These are phyloP conservation scores for Porites lobata DNA, from an alignment of 92 coral and sea anemone species.

Conservation along the genomic window DNA sequence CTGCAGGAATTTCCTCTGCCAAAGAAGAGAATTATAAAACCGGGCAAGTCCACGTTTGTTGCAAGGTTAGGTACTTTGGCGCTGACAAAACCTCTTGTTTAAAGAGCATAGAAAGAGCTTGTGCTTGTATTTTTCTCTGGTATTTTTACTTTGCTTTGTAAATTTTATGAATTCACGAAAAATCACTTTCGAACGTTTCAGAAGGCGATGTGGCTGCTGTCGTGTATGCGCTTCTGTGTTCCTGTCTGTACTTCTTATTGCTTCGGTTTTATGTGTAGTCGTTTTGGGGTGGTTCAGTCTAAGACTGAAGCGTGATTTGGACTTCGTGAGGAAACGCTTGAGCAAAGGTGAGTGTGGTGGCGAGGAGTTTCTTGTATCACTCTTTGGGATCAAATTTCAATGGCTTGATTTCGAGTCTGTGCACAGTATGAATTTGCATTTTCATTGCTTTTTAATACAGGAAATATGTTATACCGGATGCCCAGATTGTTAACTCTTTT, in stretches of 20 bases:
- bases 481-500: background rate
- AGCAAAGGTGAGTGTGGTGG: conserved; percentile 78
- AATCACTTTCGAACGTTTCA: conserved; percentile 66
- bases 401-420: background rate
- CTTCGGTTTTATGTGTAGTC: conserved; percentile 86
- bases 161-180: background rate
- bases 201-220: conserved; percentile 87
- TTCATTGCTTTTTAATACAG: conserved; percentile 19
- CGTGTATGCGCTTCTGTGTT: conserved; percentile 89
- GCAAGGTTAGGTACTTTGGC: conserved; percentile 56
- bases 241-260: conserved; percentile 84
- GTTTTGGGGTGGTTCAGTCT: conserved; percentile 92
- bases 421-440: background rate
- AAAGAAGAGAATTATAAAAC: conserved; percentile 86
- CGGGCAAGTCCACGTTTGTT: conserved; percentile 82
- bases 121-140: background rate
- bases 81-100: background rate
- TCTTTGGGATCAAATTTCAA: background rate
- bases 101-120: background rate
- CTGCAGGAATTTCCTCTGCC: conserved; percentile 84
- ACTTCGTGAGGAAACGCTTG: conserved; percentile 75
- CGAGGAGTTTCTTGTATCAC: background rate
- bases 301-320: conserved; percentile 87
- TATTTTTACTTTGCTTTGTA: conserved; percentile 30
- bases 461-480: conserved; percentile 17